These are phyloP conservation scores for Phalacrocorax pelagicus DNA, from an alignment of 2,113 vertebrate genomes.

Conservation along the genomic window DNA sequence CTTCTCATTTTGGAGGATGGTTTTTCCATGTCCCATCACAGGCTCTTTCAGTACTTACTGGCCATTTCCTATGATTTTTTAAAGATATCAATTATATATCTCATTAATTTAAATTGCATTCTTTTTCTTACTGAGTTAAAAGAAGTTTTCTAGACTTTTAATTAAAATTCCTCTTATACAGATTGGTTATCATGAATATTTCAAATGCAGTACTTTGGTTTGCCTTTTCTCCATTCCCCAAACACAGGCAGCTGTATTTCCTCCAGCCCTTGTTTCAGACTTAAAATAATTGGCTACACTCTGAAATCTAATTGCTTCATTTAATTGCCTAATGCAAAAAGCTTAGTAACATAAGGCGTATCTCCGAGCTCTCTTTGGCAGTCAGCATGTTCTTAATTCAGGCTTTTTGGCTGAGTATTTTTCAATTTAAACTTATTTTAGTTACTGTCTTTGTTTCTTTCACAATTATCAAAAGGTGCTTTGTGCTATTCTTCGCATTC, in stretches of 20 bases:
- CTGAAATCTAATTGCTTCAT: slow-evolving; percentile 28
- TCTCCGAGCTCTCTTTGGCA: background rate
- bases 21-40: background rate
- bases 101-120: background rate
- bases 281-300: slow-evolving; percentile 13
- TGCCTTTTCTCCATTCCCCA: background rate
- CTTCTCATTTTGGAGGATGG: background rate
- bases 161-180: background rate
- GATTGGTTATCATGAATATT: background rate
- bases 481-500: background rate
- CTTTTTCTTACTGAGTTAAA: background rate
- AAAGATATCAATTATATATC: background rate
- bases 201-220: background rate
- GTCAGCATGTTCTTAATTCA: background rate
- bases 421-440: background rate
- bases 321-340: background rate
- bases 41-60: background rate
- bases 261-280: background rate
- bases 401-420: background rate
- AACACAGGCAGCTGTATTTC: background rate
- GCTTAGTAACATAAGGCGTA: background rate
- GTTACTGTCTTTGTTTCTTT: background rate
- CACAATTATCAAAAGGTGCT: background rate
- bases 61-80: background rate
- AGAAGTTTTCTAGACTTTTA: background rate